These are phyloP conservation scores for Pammene aurita DNA, from an alignment of 2,888 invertebrate species.

Conservation along the genomic window DNA sequence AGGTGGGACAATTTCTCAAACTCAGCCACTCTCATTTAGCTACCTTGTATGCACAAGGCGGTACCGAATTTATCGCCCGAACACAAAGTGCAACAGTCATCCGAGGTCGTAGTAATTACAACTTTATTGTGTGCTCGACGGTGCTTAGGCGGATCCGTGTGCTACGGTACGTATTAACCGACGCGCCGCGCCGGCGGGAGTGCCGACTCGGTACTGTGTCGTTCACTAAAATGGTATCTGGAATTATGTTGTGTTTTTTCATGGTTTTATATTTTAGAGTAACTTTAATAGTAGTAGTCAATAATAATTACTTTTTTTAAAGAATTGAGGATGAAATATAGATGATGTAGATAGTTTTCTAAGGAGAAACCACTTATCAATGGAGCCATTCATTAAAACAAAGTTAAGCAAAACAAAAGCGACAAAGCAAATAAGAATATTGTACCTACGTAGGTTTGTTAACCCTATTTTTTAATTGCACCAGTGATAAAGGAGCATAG, in stretches of 20 bases:
- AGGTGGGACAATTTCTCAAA: not conserved
- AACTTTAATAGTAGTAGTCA: too few species aligned
- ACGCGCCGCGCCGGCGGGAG: slow-evolving; percentile 17
- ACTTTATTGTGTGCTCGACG: slow-evolving; percentile 55
- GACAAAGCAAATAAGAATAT: too few species aligned
- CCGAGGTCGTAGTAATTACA: slow-evolving; percentile 53
- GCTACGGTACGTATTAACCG: slow-evolving; percentile 39
- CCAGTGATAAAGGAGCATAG: too few species aligned
- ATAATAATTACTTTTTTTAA: too few species aligned
- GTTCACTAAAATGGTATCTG: slow-evolving; percentile 13
- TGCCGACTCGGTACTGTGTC: slow-evolving; percentile 23
- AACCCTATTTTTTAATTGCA: too few species aligned
- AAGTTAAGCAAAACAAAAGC: too few species aligned
- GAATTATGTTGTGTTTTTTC: not conserved
- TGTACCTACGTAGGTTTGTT: too few species aligned
- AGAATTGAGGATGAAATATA: too few species aligned
- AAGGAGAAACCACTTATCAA: too few species aligned
- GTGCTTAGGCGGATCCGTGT: slow-evolving; percentile 44
- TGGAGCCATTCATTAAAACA: too few species aligned
- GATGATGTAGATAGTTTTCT: too few species aligned
- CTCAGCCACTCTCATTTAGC: slow-evolving; percentile 18
- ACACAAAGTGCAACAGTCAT: slow-evolving; percentile 42
- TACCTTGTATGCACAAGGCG: slow-evolving; percentile 21
- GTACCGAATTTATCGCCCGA: slow-evolving; percentile 46
- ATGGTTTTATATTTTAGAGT: too few species aligned